phyloP scores from a whole-genome alignment of 2,888 invertebrate genomes.

The Drosophila stalkeri region DNA sequence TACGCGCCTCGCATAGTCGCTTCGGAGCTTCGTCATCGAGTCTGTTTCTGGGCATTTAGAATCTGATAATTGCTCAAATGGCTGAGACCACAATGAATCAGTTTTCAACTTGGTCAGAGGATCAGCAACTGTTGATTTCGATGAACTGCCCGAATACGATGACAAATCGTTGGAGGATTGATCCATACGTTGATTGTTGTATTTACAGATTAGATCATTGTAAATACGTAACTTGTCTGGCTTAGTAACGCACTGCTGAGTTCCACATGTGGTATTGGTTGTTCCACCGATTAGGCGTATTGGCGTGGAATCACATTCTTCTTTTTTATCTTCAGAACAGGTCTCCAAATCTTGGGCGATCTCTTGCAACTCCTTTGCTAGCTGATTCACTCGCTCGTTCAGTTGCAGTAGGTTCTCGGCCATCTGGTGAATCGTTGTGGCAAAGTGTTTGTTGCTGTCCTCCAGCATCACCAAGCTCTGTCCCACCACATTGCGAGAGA shows the following conservation, averaged over 20 bases:
- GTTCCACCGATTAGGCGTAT: neutral
- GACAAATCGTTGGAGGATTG: neutral
- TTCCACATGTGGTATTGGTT: no score
- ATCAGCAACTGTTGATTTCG: no score
- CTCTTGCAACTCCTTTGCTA: neutral
- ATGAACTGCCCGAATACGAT: neutral
- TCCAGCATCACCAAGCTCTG: constrained; percentile 5
- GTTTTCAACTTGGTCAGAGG: neutral
- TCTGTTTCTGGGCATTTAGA: neutral
- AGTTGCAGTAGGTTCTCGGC: neutral
- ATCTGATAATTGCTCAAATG: neutral
- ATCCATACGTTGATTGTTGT: neutral
- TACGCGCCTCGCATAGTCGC: neutral
- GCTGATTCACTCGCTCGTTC: constrained; percentile 1
- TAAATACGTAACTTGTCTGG: constrained; percentile 5
- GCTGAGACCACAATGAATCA: neutral
- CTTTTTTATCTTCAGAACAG: neutral
- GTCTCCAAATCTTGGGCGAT: neutral
- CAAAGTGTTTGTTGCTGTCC: neutral
- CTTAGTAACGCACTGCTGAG: no score
- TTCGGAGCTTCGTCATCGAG: neutral
- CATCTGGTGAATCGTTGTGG: neutral
- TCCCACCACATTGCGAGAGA: constrained; percentile 7
- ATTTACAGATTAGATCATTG: constrained; percentile 7
- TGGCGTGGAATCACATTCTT: neutral